Evolutionary conservation across 2,113 vertebrate species (phyloP), one percentile per base, ranked within the genome.

Genomic region (Stomatorhinus ivindoensis): DNA sequence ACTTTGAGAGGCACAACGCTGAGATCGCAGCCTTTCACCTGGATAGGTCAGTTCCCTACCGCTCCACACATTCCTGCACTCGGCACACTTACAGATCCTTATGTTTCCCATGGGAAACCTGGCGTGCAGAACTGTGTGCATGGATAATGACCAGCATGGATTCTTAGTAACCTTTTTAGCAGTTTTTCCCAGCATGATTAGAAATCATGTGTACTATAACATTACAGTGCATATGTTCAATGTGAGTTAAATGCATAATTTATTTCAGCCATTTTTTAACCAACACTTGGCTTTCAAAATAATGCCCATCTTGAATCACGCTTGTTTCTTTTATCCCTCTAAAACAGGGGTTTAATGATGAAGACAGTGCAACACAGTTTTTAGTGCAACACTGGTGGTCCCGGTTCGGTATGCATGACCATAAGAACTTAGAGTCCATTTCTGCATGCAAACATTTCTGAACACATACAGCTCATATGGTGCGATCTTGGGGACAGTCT

Each of bases 21-120:
- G 98, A 99, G 95, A 98, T 99, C 1, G 98, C 98, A 10, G 98
- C 98, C 88, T 99, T 99, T 95, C 98, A 99, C 93, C 96, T 99
- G 91, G 98, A 99, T 96, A 98, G 96, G 98, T 98, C 93, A 96
- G 93, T 35, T 44, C 1, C 1, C 65, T 13, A 69, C 88, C 53
- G 58, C 48, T 2, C 58, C 58, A 65, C 3, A 1, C 24, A 10
- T 65, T 27, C 61, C 9, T 65, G 61, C 3, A 65, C 24, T 65
- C 9, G 13, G 9, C 9, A 27, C 9, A 1, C n/a, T 31, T 27
- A 65, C 61, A 27, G 58, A 61, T 61, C 24, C 21, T 27, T 1
- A 61, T 61, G 10, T 27, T n/a, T 10, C 24, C 24, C 24, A 3
- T 61, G 61, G 9, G n/a, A 27, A 69, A 69, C 61, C 61, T 69